A percentile compares a stretch with the other conserved stretches of the same genome.
Conservation (phyloP, 2,113 vertebrate genomes). For the Bostrychus sinensis region DNA sequence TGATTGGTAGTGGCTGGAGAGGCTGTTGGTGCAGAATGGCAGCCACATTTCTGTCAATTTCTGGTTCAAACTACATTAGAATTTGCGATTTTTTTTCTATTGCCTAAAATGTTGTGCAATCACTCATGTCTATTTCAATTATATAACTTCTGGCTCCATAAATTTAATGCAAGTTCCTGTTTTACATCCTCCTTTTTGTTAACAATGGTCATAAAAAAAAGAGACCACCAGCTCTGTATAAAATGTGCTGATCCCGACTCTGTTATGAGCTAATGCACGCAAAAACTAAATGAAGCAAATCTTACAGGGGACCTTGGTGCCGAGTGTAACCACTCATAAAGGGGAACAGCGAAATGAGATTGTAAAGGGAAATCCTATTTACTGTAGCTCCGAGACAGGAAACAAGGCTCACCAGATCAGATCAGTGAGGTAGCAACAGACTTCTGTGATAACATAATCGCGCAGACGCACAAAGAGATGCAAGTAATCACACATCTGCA, state of each 20-base stretch:
- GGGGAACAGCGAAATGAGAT: slow-evolving; percentile 41
- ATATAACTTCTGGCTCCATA: too few species aligned
- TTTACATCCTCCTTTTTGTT: neutral
- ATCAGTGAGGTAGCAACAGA: slow-evolving; percentile 35
- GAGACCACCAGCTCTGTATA: neutral
- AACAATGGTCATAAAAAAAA: neutral
- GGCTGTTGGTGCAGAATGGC: too few species aligned
- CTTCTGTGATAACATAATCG: neutral
- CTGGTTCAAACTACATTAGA: too few species aligned
- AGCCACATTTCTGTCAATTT: too few species aligned
- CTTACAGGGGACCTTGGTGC: slow-evolving; percentile 28
- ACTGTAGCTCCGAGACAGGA: slow-evolving; percentile 39
- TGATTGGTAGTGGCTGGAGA: too few species aligned
- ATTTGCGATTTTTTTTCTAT: too few species aligned
- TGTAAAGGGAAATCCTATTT: slow-evolving; percentile 54
- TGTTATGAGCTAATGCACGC: slow-evolving; percentile 31
- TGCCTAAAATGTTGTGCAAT: too few species aligned
- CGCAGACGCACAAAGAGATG: neutral
- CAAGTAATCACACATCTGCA: neutral
- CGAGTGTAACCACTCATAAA: slow-evolving; percentile 25
- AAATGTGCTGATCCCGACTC: slow-evolving; percentile 30
- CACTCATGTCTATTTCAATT: too few species aligned
- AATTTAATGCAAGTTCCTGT: neutral
- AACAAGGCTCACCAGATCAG: slow-evolving; percentile 44
- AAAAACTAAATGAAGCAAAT: slow-evolving; percentile 51